phyloP scores from a whole-genome alignment of 2,113 vertebrate species.

The Alectura lathami region DNA sequence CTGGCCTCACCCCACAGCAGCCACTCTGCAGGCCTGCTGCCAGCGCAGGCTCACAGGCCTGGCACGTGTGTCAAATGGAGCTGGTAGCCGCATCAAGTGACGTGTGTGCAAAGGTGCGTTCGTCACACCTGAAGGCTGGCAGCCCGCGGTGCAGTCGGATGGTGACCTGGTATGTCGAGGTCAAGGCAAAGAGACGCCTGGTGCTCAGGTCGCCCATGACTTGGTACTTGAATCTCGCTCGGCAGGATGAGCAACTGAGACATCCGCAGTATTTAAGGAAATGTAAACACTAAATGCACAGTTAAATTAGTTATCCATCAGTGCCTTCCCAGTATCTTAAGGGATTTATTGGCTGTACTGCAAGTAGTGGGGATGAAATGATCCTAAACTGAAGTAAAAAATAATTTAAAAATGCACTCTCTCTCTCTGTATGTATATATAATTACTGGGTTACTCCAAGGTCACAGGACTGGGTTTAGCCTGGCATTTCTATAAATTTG shows the following conservation, averaged over 20 bases:
- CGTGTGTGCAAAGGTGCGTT: neutral
- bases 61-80: fast-evolving
- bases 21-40: too few relatives aligned
- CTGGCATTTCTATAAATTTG: neutral
- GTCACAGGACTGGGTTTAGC: neutral
- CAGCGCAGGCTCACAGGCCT: neutral
- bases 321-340: neutral
- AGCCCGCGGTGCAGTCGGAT: neutral
- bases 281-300: neutral
- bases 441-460: neutral
- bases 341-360: neutral
- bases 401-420: too few relatives aligned
- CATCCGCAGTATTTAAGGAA: neutral
- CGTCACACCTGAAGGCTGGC: neutral
- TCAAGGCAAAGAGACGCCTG: fast-evolving
- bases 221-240: neutral
- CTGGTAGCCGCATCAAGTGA: neutral
- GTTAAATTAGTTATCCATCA: neutral
- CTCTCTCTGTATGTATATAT: neutral
- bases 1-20: too few relatives aligned
- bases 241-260: neutral
- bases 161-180: neutral
- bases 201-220: fast-evolving
- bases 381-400: neutral
- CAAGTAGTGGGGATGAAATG: neutral